Evolutionary conservation across 2,113 vertebrate genomes (phyloP).

Genomic region (Syrrhaptes paradoxus): DNA sequence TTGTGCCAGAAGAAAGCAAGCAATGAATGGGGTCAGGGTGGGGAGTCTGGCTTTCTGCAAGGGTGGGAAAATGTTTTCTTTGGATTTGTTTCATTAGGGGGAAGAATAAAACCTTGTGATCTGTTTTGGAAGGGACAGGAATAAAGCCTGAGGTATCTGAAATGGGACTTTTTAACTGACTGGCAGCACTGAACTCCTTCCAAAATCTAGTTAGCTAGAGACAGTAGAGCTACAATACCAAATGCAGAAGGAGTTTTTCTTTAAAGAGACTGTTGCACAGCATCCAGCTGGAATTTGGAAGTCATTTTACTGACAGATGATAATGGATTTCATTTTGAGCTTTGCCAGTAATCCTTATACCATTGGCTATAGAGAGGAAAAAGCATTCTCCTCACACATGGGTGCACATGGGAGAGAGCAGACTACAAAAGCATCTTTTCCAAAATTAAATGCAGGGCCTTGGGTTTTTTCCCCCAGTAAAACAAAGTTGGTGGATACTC

Average conservation of each 20-base stretch:
- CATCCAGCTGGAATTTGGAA: conserved; percentile 57
- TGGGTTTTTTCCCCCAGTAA: not conserved
- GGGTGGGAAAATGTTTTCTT: not conserved
- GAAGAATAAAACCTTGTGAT: not conserved
- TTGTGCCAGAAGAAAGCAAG: not conserved
- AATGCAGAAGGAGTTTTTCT: conserved; percentile 6
- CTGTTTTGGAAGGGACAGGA: not conserved
- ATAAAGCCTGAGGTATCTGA: not conserved
- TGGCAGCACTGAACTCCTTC: conserved; percentile 5
- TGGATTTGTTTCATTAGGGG: not conserved
- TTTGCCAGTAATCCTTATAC: conserved; percentile 44
- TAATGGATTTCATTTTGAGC: conserved; percentile 42
- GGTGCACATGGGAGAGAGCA: not conserved
- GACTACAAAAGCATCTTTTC: not conserved
- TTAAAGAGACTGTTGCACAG: not conserved
- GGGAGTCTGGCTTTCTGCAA: not conserved
- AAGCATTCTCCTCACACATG: not conserved
- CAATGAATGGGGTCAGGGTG: not conserved
- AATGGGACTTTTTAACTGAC: not conserved
- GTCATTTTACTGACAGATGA: conserved; percentile 43
- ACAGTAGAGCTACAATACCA: not conserved
- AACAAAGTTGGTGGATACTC: not conserved
- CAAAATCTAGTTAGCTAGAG: conserved; percentile 19
- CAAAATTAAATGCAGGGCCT: conserved; percentile 9
- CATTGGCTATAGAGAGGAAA: not conserved